A percentile compares a stretch with the other conserved stretches of the same genome.
phyloP scores from a whole-genome alignment of 2,888 invertebrate species.

The Parapristionchus giblindavisi region DNA sequence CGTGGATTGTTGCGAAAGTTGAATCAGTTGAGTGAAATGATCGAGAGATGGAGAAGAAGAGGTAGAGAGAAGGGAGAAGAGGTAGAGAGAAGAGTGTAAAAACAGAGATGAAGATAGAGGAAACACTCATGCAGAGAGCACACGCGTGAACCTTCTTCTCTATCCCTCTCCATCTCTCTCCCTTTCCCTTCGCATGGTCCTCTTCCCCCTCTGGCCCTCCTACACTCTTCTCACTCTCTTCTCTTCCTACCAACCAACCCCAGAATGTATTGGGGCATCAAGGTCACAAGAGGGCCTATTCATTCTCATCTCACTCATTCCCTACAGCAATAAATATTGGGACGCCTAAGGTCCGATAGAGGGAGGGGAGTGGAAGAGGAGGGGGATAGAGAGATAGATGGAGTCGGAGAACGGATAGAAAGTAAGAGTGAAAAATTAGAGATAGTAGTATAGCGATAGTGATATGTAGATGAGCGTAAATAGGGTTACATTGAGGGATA shows the following conservation, averaged over 20 bases:
- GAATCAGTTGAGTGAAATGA: background rate
- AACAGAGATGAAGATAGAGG: slow-evolving; percentile 12
- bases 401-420: background rate
- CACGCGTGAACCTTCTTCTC: background rate
- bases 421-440: background rate
- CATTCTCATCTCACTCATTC: background rate
- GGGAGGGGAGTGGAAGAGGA: slow-evolving; percentile 3
- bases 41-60: slow-evolving; percentile 7
- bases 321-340: background rate
- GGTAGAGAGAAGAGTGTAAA: slow-evolving; percentile 18
- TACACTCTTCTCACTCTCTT: background rate
- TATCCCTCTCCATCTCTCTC: background rate
- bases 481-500: no score
- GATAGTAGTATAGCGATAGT: background rate
- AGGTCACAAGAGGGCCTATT: no score
- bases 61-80: background rate
- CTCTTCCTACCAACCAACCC: no score
- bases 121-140: slow-evolving; percentile 13
- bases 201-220: slow-evolving; percentile 7
- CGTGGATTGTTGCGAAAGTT: slow-evolving; percentile 25
- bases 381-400: slow-evolving; percentile 10
- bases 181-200: slow-evolving; percentile 10
- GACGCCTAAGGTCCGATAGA: slow-evolving; percentile 2
- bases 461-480: no score
- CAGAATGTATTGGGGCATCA: no score